phyloP scores from a whole-genome alignment of 2,113 vertebrate genomes.

The Coregonus clupeaformis region DNA sequence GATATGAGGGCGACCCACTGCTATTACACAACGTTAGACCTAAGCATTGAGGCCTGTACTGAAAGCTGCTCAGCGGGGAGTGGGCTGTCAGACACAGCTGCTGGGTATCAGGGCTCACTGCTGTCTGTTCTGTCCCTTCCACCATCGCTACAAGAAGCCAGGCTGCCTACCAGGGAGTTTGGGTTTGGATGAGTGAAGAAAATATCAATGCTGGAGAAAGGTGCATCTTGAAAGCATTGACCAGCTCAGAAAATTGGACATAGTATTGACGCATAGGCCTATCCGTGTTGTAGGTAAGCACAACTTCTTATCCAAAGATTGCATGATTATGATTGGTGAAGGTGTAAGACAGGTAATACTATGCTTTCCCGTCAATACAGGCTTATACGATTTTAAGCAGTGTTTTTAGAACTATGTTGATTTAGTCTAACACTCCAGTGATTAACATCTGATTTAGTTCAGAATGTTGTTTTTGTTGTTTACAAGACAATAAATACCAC shows the following conservation, averaged over 20 bases:
- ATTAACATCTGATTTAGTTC: too few species aligned
- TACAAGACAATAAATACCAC: too few species aligned
- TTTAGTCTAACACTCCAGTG: too few species aligned
- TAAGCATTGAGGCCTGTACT: not conserved
- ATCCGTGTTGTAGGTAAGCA: not conserved
- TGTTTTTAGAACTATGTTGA: too few species aligned
- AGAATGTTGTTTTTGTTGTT: too few species aligned
- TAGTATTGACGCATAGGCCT: not conserved
- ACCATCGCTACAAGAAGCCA: not conserved
- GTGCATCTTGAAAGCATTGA: not conserved
- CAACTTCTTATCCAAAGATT: not conserved
- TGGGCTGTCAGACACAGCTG: slow-evolving; percentile 50
- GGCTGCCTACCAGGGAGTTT: not conserved
- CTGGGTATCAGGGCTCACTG: slow-evolving; percentile 6
- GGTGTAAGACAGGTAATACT: too few species aligned
- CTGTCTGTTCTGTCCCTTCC: slow-evolving; percentile 11
- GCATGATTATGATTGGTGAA: not conserved
- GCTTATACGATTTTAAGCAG: too few species aligned
- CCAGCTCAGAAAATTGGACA: not conserved
- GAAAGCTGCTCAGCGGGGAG: slow-evolving; percentile 5
- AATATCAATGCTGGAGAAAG: not conserved
- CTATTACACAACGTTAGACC: not conserved
- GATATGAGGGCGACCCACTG: too few species aligned
- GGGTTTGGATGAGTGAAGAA: not conserved
- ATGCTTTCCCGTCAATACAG: too few species aligned